phyloP scores from a whole-genome alignment of 2,888 invertebrate species.

The Acrocyrtus sp. region DNA sequence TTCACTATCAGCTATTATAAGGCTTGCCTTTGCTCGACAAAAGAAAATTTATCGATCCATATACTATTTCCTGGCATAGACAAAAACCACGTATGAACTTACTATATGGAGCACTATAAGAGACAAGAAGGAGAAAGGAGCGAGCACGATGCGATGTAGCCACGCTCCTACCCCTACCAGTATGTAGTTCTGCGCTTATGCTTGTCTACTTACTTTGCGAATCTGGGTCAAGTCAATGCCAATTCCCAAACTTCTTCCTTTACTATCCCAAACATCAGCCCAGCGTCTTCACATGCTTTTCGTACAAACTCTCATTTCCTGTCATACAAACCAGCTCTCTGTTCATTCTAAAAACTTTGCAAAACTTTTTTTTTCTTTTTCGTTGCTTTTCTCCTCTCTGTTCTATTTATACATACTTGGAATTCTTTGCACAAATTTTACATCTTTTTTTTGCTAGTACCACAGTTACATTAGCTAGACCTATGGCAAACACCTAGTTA shows the following conservation, averaged over 20 bases:
- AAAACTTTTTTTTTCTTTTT: neutral
- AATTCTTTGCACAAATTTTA: neutral
- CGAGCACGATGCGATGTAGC: neutral
- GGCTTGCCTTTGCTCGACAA: neutral
- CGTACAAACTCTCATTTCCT: slow-evolving; percentile 7
- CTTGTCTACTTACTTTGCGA: slow-evolving; percentile 21
- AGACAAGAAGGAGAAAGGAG: neutral
- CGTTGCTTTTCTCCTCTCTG: neutral
- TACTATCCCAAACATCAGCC: neutral
- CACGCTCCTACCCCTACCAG: neutral
- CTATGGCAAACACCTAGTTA: too few species aligned
- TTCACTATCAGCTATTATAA: too few species aligned
- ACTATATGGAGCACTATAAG: neutral
- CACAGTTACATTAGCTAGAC: too few species aligned
- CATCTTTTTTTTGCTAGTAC: too few species aligned
- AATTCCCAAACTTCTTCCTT: slow-evolving; percentile 28
- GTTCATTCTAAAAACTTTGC: neutral
- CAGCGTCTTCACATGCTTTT: slow-evolving; percentile 5
- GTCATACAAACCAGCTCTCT: slow-evolving; percentile 3
- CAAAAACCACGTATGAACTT: neutral
- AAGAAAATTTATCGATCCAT: slow-evolving; percentile 40
- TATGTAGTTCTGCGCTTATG: neutral
- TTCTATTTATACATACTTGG: neutral
- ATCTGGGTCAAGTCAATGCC: slow-evolving; percentile 58
- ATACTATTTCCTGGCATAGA: neutral